Base-by-base conservation (phyloP, 2,797 vertebrate species). In the Ctenochaetus hawaiiensis region DNA sequence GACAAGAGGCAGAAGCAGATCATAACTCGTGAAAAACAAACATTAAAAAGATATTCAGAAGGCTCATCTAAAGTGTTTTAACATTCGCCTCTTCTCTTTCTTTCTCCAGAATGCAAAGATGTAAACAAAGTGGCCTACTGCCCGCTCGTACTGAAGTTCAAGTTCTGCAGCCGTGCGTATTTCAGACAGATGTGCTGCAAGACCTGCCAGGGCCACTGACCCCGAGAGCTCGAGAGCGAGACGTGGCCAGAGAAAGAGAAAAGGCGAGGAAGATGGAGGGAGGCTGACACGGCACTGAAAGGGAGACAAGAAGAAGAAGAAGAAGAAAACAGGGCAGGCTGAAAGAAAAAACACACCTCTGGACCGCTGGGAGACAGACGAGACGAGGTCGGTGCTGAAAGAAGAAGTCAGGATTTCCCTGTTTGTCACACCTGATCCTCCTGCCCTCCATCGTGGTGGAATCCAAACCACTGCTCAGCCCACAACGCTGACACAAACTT, bases 101-200 rank as follows among this genome's bases (percentile, higher is more conserved):
- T 80, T 9, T 57, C 83, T 48, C 52, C 94, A 99, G 98, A 99
- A 94, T 99, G 98, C 96, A 99, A 98, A 96, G 98, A 99, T 93
- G 98, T 99, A 92, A 99, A 99, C 96, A 99, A 99, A 95, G 98
- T 99, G 96, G 98, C 98, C 5, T 99, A 99, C 93, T 99, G 98
- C 95, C 98, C 98, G 82, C 95, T 99, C 96, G 98, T 99, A 86
- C 94, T 98, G 92, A 99, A 99, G 96, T 99, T 99, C 96, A 98
- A 99, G 93, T 99, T 99, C 95, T 99, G 98, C 96, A 99, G 97
- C 89, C 96, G 98, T 75, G 98, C 97, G 41, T 99, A 99, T 96
- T 99, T 99, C 96, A 97, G 98, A 93, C 98, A 99, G 96, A 99
- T 99, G 97, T 99, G 98, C 95, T 99, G 98, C 96, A 99, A 99